Evolutionary conservation across 1,140 invertebrate species (phyloP).

Genomic region (Lycorma delicatula): DNA sequence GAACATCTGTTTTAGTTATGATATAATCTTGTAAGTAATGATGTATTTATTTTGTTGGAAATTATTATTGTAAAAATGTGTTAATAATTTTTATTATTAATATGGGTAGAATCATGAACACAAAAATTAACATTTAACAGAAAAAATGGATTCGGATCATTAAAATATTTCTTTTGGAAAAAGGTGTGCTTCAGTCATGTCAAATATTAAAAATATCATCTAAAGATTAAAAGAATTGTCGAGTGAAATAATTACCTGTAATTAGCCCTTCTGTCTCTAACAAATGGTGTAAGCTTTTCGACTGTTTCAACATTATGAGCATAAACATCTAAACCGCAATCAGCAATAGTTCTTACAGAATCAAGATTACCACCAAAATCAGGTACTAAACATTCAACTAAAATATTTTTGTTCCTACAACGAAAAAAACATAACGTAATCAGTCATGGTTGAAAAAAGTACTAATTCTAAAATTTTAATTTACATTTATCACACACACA

Average conservation of each 20-base stretch:
- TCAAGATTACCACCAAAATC: conserved; percentile 85
- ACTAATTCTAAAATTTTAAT: neutral
- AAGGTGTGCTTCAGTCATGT: neutral
- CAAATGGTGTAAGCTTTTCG: conserved; percentile 76
- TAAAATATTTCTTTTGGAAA: neutral
- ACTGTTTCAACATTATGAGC: conserved; percentile 97
- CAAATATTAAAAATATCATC: neutral
- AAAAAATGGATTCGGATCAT: neutral
- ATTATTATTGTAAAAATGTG: too few relatives aligned
- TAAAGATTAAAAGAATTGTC: neutral
- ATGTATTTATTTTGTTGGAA: too few relatives aligned
- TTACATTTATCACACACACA: neutral
- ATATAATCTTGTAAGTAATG: too few relatives aligned
- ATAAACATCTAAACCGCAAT: conserved; percentile 84
- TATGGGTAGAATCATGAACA: too few relatives aligned
- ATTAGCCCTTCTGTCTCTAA: conserved; percentile 80
- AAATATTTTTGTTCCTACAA: conserved; percentile 66
- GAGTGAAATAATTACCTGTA: conserved; percentile 50
- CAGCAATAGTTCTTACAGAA: conserved; percentile 66
- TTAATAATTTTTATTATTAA: too few relatives aligned
- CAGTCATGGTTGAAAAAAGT: neutral
- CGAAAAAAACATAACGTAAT: too few relatives aligned
- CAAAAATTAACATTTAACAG: too few relatives aligned
- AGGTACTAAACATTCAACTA: conserved; percentile 95
- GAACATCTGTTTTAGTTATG: too few relatives aligned